Percentiles rank a stretch among this genome's conserved stretches.
These are phyloP conservation scores for Nerophis ophidion DNA, from an alignment of 2,113 vertebrate genomes.

Conservation along the genomic window DNA sequence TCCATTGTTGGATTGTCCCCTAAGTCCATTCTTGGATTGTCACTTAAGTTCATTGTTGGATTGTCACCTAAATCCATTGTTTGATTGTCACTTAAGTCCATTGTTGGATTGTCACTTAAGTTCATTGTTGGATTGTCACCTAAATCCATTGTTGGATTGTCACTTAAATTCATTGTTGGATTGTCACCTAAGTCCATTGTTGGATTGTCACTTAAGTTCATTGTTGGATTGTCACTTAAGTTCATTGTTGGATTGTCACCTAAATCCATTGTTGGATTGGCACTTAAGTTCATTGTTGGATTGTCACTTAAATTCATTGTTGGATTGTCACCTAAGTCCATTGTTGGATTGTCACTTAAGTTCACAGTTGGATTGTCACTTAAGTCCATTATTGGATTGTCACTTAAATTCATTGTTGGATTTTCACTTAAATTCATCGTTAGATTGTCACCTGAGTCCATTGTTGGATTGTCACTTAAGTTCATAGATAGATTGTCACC, in stretches of 20 bases:
- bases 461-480: slow-evolving; percentile 22
- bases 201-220: no score
- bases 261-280: slow-evolving; percentile 34
- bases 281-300: no score
- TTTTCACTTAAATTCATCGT: no score
- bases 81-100: no score
- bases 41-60: slow-evolving; percentile 32
- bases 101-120: slow-evolving; percentile 22
- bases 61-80: no score
- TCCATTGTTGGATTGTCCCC: slow-evolving; percentile 17
- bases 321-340: no score
- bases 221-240: slow-evolving; percentile 22
- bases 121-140: slow-evolving; percentile 32
- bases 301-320: no score
- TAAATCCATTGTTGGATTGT: slow-evolving; percentile 34
- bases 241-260: slow-evolving; percentile 32
- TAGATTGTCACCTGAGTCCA: no score
- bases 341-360: slow-evolving; percentile 22
- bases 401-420: no score
- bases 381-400: slow-evolving; percentile 33
- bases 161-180: no score
- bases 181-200: no score
- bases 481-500: slow-evolving; percentile 31
- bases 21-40: slow-evolving; percentile 27
- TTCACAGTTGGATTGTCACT: slow-evolving; percentile 31